Base-by-base conservation (phyloP, 2,113 vertebrate genomes). In the Tetrao urogallus region DNA sequence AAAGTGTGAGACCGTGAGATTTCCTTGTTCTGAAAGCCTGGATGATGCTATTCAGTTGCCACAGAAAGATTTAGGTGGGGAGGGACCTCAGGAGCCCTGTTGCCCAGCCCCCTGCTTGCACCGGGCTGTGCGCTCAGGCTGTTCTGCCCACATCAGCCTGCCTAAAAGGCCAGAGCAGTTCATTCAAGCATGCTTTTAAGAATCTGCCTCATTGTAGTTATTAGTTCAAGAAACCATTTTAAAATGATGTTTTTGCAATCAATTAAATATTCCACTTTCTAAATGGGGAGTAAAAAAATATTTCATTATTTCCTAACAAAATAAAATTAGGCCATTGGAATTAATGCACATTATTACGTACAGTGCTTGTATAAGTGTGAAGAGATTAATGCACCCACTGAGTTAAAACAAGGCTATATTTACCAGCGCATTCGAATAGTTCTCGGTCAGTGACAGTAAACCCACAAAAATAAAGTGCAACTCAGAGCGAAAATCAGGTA, bases 221-320 rank as follows among this genome's bases (percentile, higher is more conserved):
- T 71, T 83, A 93, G 93, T 88, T 92, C 83, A 74, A 81, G 73
- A 60, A 89, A 36, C 28, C 38, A 38, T 74, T 90, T 92, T 83
- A 81, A 92, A 94, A 90, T 81, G 83, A 80, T 84, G 64, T 1
- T 83, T 95, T 88, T 93, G 86, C 86, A 94, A 88, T 88, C 95
- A 93, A 88, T 88, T 94, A 93, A 67, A 77, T 88, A 92, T 71
- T 71, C 89, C 3, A 36, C 88, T 95, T 93, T 84, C 69, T 86
- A 94, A 94, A 94, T 67, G 57, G 67, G 73, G 74, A 83, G 86
- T 73, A 54, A 88, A 90, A 71, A 93, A 86, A 63, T 17, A 69
- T 52, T 92, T 81, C 76, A 81, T 91, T 81, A 64, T 88, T 95
- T 95, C 77, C 83, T 86, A 92, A 89, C 77, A 92, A 89, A 96